Evolutionary conservation across 1,140 invertebrate species (phyloP), one percentile per base, ranked within the genome.

Genomic region (Apis dorsata): DNA sequence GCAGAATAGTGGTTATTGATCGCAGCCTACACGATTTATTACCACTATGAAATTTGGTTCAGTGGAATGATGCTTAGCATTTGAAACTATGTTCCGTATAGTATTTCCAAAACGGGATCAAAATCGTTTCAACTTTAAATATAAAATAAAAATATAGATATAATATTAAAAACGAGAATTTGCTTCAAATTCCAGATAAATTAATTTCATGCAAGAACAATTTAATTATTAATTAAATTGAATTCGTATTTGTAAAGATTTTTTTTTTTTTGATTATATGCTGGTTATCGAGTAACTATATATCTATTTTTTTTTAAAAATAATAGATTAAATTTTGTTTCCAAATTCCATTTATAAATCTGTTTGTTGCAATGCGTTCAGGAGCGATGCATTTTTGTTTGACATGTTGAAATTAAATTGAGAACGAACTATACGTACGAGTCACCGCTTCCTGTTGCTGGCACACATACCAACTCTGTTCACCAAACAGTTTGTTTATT

Each of bases 1-100:
- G 66, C 66, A 51, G 65, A 21, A 70, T 49, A 70, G 77, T 79
- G 77, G 69, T 74, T 80, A 80, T 74, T 66, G 70, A 80, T 72
- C 70, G 70, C 55, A 19, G 51, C 34, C 79, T 68, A 51, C 51
- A 65, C 51, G 65, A 74, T 55, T 80, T 73, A 80, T 80, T 80
- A 68, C n/a, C 55, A 79, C 17, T 60, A 70, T 60, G 60, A 72
- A 73, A 74, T 80, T 73, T 62, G 73, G 28, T 77, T 44, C 11
- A 12, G 19, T 17, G 17, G 57, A 79, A 55, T 24, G 59, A 66
- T 24, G 79, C 65, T 34, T 53, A 82, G 53, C 17, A 70, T 53
- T 34, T 49, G 34, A 17, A 21, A 49, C 8, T 49, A 2, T 17
- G 3, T 12, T 15, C 7, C 28, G 19, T 24, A 62, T 17, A 13